Percentiles rank a stretch among this genome's conserved stretches.
phyloP scores from a whole-genome alignment of 2,888 invertebrate genomes.

The Melikaiella ostensackeni region DNA sequence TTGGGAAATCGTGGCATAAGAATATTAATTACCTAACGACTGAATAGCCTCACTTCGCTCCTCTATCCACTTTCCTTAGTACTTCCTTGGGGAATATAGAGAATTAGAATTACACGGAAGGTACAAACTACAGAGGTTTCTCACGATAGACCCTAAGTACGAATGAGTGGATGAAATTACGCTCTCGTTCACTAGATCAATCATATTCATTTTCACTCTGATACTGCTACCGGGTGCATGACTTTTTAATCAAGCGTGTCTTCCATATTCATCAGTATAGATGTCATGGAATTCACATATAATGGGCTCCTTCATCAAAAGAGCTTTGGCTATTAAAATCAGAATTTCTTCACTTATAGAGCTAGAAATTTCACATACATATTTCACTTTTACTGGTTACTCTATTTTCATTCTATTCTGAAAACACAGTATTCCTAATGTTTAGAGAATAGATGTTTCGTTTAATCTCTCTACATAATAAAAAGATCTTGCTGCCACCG shows the following conservation, averaged over 20 bases:
- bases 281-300: conserved; percentile 8
- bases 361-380: background rate
- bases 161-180: conserved; percentile 10
- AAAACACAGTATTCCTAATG: too few relatives aligned
- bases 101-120: conserved; percentile 20
- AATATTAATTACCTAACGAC: conserved; percentile 40
- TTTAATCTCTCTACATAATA: too few relatives aligned
- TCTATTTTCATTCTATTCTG: background rate
- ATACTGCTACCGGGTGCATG: conserved; percentile 14
- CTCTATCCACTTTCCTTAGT: conserved; percentile 14
- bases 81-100: background rate
- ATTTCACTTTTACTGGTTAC: background rate
- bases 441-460: too few relatives aligned
- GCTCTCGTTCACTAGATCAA: conserved; percentile 20
- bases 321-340: background rate
- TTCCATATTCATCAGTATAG: conserved; percentile 16
- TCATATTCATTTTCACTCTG: conserved; percentile 18
- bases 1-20: conserved; percentile 37
- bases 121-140: conserved; percentile 7
- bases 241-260: conserved; percentile 36
- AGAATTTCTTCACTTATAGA: background rate
- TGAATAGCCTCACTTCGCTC: conserved; percentile 33
- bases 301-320: background rate
- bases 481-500: too few relatives aligned
- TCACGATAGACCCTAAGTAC: conserved; percentile 34